Evolutionary conservation across 1,140 invertebrate genomes (phyloP), one percentile per base, ranked within the genome.

Genomic region (Panagrolaimus sp.): DNA sequence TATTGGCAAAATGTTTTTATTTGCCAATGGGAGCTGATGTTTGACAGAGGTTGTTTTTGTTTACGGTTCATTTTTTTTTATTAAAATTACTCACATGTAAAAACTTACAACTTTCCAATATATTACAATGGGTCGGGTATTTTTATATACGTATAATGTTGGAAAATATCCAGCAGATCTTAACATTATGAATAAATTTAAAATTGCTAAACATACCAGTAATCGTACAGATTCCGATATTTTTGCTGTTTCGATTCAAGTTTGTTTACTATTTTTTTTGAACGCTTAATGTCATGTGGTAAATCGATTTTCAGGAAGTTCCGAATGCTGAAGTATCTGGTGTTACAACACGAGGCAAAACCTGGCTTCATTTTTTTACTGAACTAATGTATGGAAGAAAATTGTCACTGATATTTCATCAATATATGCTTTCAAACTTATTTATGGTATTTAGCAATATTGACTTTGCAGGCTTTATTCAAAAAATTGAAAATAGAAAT

Each of bases 111-210:
- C 31, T 38, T 38, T 38, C 31, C n/a, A 7, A 38, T 38, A 38
- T 38, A 38, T 7, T 38, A 38, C 7, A 38, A 57, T 57, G 51
- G 51, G 51, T 27, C 20, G 20, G 9, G 51, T 57, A 57, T 57
- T 57, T 20, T 27, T 57, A 16, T 57, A 57, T 27, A 57, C 51
- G 9, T 57, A 25, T 27, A 57, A 57, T 57, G 51, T 57, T 27
- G 51, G 51, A 20, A 57, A 57, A 16, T 57, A 25, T 57, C 51
- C 51, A 27, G 51, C 51, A 20, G 51, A 57, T 57, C 31, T 38
- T 7, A 38, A 38, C 31, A 38, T 38, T 38, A 38, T 38, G 31
- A 38, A 7, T 7, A 38, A 38, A 38, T 38, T 38, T 38, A 38
- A 38, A 38, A 38, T 38, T 38, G 51, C 51, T 57, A 57, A 57